Base-by-base conservation (phyloP, 2,113 vertebrate species). In the Dolichotis patagonum region DNA sequence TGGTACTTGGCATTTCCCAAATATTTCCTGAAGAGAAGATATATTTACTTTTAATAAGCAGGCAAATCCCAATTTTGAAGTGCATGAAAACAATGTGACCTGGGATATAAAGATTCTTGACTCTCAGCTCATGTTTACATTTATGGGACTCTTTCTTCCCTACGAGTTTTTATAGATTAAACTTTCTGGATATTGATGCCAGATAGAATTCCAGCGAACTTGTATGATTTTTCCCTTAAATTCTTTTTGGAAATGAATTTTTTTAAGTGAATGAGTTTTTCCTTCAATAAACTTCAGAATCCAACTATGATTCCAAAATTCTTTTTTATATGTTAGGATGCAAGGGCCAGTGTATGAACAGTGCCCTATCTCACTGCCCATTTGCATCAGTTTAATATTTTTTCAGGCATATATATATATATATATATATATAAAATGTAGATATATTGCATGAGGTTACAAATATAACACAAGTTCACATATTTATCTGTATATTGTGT, bases 241-340 rank as follows among this genome's bases (percentile, higher is more conserved):
- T 97, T 98, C 96, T 96, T 98, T 95, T 87, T 87, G 67, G 73
- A 97, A 98, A 96, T 14, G 49, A 95, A n/a, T 82, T 91, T 87
- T 83, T 97, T 97, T 92, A 87, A 98, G 96, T 85, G 58, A 98
- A 98, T 91, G n/a, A 93, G 10, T 92, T 1, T 97, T 93, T 96
- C 95, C 54, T 24, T 97, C 97, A 96, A 97, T 97, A 97, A 98
- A 97, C 93, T 97, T 97, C 91, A 95, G 97, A 97, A 97, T 83
- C 96, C 97, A 98, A 97, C 98, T 98, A 88, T 78, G 91, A 97
- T 96, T 84, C 94, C 93, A 90, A 94, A 71, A 26, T 20, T 5
- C 58, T 98, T 88, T 94, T 98, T 98, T 43, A 5, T 32, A 98
- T 98, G 98, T 96, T 19, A 2, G 85, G 85, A 96, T 92, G 93